Base-by-base conservation (phyloP, 2,797 vertebrate genomes). In the Tokudaia tokunoshimensis region DNA sequence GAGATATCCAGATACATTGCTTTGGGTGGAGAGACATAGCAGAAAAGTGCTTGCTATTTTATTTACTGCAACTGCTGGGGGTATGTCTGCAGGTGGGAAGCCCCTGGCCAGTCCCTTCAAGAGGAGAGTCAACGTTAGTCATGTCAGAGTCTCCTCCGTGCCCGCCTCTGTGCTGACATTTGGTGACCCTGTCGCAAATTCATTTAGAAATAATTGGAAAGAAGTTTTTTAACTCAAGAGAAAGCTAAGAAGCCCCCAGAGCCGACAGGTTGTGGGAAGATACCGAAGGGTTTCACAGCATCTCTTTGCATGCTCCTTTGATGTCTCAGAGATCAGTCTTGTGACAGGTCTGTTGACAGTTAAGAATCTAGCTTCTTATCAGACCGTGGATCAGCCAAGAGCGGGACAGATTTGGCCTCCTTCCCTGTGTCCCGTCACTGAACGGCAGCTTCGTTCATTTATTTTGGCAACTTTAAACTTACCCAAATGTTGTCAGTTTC, bases 381-480 rank as follows among this genome's bases (percentile, higher is more conserved):
- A 57, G 24, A 20, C 17, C 31, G 67, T 94, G 59, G 34, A 74
- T 91, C 89, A 91, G 75, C 79, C 89, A 3, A 0, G 70, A 89
- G 52, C 67, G 8, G n/a, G 34, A 80, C 81, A 47, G 31, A 61
- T 89, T 87, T 83, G 88, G 67, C 88, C 10, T 59, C 9, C 65
- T 89, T 80, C 84, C 79, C 67, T 41, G 1, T 75, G 41, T 67
- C 65, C 89, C 94, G 20, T 81, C 83, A 78, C 74, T 95, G 83
- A 76, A 65, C 57, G 59, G 63, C 82, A 67, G 20, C 41, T 22
- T 52, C 0, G 0, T 55, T 87, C 61, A 92, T 92, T 87, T 85
- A 76, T 37, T 59, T 74, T 89, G 95, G 78, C 76, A 70, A 10
- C 70, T 94, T 94, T 87, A 57, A 78, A 78, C 1, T 19, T 67